Evolutionary conservation across 2,113 vertebrate species (phyloP).

Genomic region (Semicossyphus pulcher): DNA sequence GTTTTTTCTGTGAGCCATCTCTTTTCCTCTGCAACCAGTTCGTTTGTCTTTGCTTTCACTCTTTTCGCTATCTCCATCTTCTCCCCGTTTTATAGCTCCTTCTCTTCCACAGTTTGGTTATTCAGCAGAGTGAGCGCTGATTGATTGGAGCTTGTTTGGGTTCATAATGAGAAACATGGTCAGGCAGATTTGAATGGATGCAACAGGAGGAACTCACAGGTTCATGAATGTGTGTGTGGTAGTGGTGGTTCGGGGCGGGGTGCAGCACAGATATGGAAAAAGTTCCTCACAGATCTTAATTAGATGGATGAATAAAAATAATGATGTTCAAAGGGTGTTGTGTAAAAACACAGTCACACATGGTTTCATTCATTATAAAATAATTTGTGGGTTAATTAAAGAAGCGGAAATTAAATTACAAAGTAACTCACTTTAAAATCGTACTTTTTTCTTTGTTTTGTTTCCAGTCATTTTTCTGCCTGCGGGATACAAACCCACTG

Average conservation of each 20-base stretch:
- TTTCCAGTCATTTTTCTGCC: too few species aligned
- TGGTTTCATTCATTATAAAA: neutral
- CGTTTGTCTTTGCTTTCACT: neutral
- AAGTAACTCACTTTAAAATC: neutral
- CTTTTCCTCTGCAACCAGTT: neutral
- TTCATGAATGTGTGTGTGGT: constrained; percentile 18
- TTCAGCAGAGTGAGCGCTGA: constrained; percentile 55
- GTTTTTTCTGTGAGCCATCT: constrained; percentile 60
- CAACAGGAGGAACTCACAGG: constrained; percentile 27
- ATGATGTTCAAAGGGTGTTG: constrained; percentile 2
- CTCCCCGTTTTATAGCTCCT: constrained; percentile 57
- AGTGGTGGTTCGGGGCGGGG: neutral
- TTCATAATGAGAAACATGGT: constrained; percentile 77
- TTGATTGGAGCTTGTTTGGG: constrained; percentile 39
- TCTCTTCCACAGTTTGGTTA: constrained; percentile 37
- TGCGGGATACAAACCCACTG: too few species aligned
- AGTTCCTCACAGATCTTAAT: constrained; percentile 33
- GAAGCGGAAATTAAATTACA: neutral
- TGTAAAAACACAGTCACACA: neutral
- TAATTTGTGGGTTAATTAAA: neutral
- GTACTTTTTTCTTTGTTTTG: neutral
- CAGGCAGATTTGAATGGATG: constrained; percentile 57
- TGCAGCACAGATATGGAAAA: constrained; percentile 15
- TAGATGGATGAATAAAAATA: constrained; percentile 58
- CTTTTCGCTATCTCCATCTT: constrained; percentile 11